Evolutionary conservation across 2,113 vertebrate genomes (phyloP).

Genomic region (Cercocebus atys): DNA sequence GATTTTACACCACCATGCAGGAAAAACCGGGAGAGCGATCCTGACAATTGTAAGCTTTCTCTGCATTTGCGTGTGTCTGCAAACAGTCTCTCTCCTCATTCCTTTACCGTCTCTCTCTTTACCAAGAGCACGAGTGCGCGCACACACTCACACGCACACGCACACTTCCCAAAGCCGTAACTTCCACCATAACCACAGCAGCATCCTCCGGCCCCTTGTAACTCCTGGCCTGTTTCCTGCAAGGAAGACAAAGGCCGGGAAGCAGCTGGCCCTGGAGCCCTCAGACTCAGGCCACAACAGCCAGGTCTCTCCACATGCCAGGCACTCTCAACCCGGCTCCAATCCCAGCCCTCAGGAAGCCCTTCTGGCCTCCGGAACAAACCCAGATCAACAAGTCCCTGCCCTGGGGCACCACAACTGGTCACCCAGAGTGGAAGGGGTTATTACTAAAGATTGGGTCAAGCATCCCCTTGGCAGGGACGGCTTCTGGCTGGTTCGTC

Average conservation of each 20-base stretch:
- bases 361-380: background rate
- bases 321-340: background rate
- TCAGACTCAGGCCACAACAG: background rate
- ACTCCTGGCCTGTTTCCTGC: background rate
- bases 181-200: background rate
- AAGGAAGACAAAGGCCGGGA: background rate
- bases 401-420: background rate
- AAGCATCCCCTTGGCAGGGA: background rate
- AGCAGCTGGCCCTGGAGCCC: background rate
- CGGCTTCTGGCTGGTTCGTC: background rate
- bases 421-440: background rate
- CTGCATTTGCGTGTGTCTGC: background rate
- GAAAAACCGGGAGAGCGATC: background rate
- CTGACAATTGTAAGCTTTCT: background rate
- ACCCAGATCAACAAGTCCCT: background rate
- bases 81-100: background rate
- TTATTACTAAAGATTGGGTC: background rate
- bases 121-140: background rate
- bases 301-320: background rate
- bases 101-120: background rate
- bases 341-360: background rate
- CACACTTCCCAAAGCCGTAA: background rate
- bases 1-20: background rate
- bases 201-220: background rate
- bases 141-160: too few relatives aligned